Base-by-base conservation (phyloP, 2,113 vertebrate species). In the Dicrurus megarhynchus region DNA sequence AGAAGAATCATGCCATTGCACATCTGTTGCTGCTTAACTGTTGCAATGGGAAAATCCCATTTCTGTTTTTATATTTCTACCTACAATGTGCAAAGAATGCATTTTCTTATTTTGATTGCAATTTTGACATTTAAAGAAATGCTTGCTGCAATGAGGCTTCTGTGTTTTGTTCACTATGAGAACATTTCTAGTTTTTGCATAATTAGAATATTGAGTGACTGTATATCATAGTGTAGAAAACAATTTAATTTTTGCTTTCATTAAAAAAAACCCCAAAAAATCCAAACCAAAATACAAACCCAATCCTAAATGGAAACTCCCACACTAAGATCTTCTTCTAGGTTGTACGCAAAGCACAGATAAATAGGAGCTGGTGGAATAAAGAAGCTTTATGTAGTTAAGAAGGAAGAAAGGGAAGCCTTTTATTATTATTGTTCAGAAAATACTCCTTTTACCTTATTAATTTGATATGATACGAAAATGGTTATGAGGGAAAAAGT, bases 41-140 rank as follows among this genome's bases (percentile, higher is more conserved):
- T 74, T 87, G 52, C 12, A 78, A 27, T 42, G 55, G 68, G 49
- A 84, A 89, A 93, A 84, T 56, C 41, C 52, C 60, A 18, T 59
- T 95, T 75, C 73, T 95, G 37, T 85, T 95, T 90, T 87, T 67
- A 28, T 85, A 35, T 57, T 84, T 88, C 53, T 84, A 68, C 70
- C 37, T 87, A 26, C 1, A 3, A 13, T 81, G 44, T 95, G 42
- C 64, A 44, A 91, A 87, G 41, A 82, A 57, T 44, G 21, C 26
- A 16, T 88, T 93, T 84, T 80, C 80, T 87, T 86, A 37, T 47
- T 89, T 78, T 63, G 46, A 83, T 57, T 83, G 42, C 63, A 39
- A 14, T 75, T 91, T 67, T 87, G 69, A 76, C 65, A 41, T 87
- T 79, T 84, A 82, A 84, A 92, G 47, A 92, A 78, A 63, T 27